A percentile compares a stretch with the other conserved stretches of the same genome.
Conservation (phyloP, 2,113 vertebrate genomes). For the Pampusana beccarii region DNA sequence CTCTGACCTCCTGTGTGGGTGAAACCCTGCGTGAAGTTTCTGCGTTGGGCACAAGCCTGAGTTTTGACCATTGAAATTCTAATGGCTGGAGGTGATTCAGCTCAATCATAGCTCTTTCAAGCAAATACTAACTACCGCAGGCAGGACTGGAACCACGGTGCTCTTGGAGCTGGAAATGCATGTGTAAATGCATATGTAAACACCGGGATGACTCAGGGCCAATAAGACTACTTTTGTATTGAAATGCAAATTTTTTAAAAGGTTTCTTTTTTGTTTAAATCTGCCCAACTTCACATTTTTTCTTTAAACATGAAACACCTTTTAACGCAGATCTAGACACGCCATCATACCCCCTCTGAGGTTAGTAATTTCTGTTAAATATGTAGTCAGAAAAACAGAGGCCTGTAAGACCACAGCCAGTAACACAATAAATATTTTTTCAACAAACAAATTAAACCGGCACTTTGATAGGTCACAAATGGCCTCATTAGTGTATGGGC, state of each 20-base stretch:
- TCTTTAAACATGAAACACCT: not conserved
- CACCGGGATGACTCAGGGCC: not conserved
- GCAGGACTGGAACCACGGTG: not conserved
- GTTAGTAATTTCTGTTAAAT: not conserved
- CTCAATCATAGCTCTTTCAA: not conserved
- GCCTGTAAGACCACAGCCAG: not conserved
- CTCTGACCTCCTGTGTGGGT: not conserved
- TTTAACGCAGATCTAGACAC: not conserved
- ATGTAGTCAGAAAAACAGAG: not conserved
- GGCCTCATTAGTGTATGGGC: not conserved
- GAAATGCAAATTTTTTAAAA: not conserved
- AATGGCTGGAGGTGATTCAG: not conserved
- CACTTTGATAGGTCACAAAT: not conserved
- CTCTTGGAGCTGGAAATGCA: not conserved
- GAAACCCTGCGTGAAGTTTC: not conserved
- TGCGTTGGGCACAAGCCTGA: accelerated
- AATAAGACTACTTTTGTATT: not conserved
- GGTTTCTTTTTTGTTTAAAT: not conserved
- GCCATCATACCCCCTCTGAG: not conserved
- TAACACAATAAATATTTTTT: not conserved
- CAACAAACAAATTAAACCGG: not conserved
- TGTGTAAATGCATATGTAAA: not conserved
- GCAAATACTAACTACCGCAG: not conserved
- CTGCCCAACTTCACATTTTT: not conserved
- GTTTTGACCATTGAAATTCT: not conserved